Conservation (phyloP, 2,888 invertebrate species). For the Macaria liturata region DNA sequence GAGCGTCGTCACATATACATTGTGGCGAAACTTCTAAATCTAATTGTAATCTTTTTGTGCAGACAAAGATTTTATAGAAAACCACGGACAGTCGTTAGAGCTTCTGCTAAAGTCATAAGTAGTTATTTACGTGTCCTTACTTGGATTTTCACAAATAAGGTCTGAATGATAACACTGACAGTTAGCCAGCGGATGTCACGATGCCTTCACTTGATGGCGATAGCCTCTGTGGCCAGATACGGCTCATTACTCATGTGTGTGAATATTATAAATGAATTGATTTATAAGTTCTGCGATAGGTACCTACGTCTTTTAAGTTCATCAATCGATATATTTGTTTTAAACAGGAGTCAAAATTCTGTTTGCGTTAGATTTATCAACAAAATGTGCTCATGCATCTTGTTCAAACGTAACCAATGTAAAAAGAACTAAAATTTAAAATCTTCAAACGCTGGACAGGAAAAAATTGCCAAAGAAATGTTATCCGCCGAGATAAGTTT, state of each 20-base stretch:
- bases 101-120: not conserved
- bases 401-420: no score
- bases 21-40: conserved; percentile 21
- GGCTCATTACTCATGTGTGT: conserved; percentile 73
- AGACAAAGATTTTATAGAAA: conserved; percentile 6
- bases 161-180: conserved; percentile 55
- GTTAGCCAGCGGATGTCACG: conserved; percentile 78
- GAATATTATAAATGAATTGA: conserved; percentile 35
- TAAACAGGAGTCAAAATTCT: no score
- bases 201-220: conserved; percentile 69
- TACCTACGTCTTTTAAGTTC: no score
- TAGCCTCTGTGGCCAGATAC: conserved; percentile 75
- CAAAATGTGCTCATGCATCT: no score
- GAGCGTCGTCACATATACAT: conserved; percentile 6
- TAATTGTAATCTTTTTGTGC: not conserved
- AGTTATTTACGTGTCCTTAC: conserved; percentile 4
- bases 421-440: not conserved
- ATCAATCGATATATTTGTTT: no score
- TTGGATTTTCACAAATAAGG: conserved; percentile 29
- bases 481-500: conserved; percentile 4
- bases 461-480: not conserved
- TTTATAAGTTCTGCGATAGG: not conserved
- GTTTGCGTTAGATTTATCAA: no score
- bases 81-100: not conserved
- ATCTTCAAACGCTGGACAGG: not conserved